Conservation (phyloP, 1,140 invertebrate genomes). For the Chrysoperla carnea region DNA sequence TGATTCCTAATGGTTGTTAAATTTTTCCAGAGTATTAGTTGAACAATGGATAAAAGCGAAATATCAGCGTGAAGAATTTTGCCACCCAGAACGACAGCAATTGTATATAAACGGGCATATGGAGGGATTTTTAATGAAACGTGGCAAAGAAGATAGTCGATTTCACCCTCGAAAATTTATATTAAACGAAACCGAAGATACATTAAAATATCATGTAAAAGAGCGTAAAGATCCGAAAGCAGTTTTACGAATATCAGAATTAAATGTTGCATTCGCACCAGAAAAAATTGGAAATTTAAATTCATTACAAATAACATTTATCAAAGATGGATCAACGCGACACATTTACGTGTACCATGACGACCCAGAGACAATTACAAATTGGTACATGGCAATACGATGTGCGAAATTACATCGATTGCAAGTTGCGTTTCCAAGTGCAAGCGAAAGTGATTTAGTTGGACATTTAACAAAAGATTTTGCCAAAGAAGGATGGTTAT, state of each 20-base stretch:
- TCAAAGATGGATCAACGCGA: slow-evolving; percentile 64
- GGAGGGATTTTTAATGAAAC: slow-evolving; percentile 77
- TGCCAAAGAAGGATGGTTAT: slow-evolving; percentile 69
- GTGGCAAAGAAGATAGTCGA: slow-evolving; percentile 68
- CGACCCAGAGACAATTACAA: slow-evolving; percentile 64
- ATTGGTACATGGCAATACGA: slow-evolving; percentile 79
- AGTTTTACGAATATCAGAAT: slow-evolving; percentile 56
- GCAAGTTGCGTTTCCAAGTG: slow-evolving; percentile 68
- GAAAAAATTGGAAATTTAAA: slow-evolving; percentile 65
- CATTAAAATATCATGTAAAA: slow-evolving; percentile 70
- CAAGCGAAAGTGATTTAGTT: slow-evolving; percentile 55
- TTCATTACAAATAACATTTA: slow-evolving; percentile 65
- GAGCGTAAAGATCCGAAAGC: slow-evolving; percentile 75
- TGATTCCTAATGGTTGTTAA: too few relatives aligned
- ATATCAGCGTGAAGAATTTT: slow-evolving; percentile 78
- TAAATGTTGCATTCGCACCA: slow-evolving; percentile 74
- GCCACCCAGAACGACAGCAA: slow-evolving; percentile 46
- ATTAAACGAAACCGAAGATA: slow-evolving; percentile 59
- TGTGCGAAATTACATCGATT: slow-evolving; percentile 68
- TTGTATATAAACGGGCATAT: slow-evolving; percentile 60
- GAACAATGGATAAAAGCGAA: slow-evolving; percentile 87
- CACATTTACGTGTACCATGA: slow-evolving; percentile 80
- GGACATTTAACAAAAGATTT: slow-evolving; percentile 63
- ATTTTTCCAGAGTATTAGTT: slow-evolving; percentile 53
- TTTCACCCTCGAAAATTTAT: slow-evolving; percentile 73